Evolutionary conservation across 2,113 vertebrate species (phyloP), one percentile per base, ranked within the genome.

Genomic region (Rhynchopsitta pachyrhyncha): DNA sequence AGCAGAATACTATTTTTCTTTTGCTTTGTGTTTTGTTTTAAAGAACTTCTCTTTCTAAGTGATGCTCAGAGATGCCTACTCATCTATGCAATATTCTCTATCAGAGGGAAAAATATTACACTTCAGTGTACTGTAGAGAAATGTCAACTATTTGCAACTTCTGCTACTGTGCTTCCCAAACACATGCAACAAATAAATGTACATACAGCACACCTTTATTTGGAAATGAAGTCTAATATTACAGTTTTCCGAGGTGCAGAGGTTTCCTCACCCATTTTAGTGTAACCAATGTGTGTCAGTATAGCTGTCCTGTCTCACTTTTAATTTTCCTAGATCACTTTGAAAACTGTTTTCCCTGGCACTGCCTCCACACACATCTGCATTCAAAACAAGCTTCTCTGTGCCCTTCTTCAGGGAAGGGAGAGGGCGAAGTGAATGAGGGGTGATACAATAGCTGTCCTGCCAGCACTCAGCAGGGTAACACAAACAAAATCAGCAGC

Each of bases 401-500:
- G 49, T 80, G 67, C 39, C 57, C 19, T 82, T 76, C 47, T 80
- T 88, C n/a, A 27, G 79, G 35, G 49, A 62, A 60, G 23, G 42
- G 42, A 60, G 1, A 1, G 41, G 24, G 17, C 77, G 37, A 79
- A 82, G 14, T 15, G 57, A 94, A 39, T 3, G 13, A 77, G 66
- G 49, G 59, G 62, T 66, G 53, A 46, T 68, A 91, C 49, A 86
- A 42, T 17, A 92, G 69, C 86, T 95, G 66, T 87, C 86, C 91
- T 79, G 47, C 64, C 89, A 82, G 70, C 62, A 27, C 49, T 79
- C 91, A 79, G 87, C 78, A 76, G 67, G 66, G 37, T 74, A 39
- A 41, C 52, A 82, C 74, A 95, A 94, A 71, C 83, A 92, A 91
- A 89, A 82, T 76, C 84, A 83, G 75, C 74, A 91, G 75, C 49